Percentiles rank a stretch among this genome's conserved stretches.
These are phyloP conservation scores for Nasonia longicornis DNA, from an alignment of 1,140 invertebrate species.

Conservation along the genomic window DNA sequence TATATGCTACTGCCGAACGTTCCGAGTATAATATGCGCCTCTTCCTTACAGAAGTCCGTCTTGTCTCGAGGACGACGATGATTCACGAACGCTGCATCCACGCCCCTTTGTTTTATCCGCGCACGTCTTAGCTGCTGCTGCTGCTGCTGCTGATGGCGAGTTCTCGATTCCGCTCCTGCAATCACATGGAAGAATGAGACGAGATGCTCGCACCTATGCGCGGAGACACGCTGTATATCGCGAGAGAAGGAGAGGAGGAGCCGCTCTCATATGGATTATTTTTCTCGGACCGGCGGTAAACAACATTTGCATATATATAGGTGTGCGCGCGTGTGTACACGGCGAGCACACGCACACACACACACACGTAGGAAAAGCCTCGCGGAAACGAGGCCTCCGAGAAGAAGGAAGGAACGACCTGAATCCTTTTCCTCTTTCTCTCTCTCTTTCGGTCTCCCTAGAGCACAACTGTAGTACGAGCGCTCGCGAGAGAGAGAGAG, in stretches of 20 bases:
- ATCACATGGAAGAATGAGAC: background rate
- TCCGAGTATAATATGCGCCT: too few relatives aligned
- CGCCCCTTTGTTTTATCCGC: conserved; percentile 46
- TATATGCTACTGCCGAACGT: background rate
- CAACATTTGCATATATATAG: conserved; percentile 38
- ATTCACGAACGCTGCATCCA: conserved; percentile 34
- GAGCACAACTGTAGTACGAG: background rate
- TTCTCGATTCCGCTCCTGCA: background rate
- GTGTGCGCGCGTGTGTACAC: background rate
- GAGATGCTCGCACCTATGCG: background rate
- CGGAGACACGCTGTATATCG: too few relatives aligned
- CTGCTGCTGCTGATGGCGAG: background rate
- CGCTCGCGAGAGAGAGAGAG: background rate
- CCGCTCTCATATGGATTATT: conserved; percentile 6
- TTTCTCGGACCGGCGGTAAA: conserved; percentile 27
- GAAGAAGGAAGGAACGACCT: background rate
- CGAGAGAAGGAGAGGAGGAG: background rate
- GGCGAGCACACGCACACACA: too few relatives aligned
- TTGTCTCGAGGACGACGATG: background rate
- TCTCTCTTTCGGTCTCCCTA: background rate
- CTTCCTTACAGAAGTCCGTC: too few relatives aligned
- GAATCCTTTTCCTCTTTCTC: conserved; percentile 10
- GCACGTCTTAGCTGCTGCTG: background rate
- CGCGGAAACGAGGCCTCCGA: background rate
- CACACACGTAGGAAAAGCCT: background rate